Evolutionary conservation across 2,113 vertebrate genomes (phyloP), one percentile per base, ranked within the genome.

Genomic region (Neogobius melanostomus): DNA sequence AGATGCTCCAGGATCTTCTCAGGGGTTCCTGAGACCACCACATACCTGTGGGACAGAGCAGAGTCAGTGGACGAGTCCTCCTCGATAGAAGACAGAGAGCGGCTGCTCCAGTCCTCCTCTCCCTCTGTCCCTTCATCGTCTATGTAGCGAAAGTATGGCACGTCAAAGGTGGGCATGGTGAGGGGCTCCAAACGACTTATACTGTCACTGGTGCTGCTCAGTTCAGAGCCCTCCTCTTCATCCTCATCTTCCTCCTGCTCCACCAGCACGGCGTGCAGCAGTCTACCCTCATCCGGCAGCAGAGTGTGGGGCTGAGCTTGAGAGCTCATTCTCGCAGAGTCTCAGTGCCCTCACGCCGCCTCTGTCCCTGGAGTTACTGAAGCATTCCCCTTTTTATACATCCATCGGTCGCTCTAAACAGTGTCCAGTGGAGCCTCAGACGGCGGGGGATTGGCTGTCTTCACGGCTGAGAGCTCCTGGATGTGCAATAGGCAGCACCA

Each of bases 91-190:
- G 96, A 97, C 16, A 97, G 93, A 65, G 97, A 97, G 87, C 94
- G 96, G 83, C 95, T 96, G 86, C 95, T 95, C 76, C 96, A 95
- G 36, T 92, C 92, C 49, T 92, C 89, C 74, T 90, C 92, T 69
- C 88, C 91, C 71, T 91, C 93, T 0, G 87, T 87, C 53, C 95
- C 96, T 85, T 98, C 97, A 70, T 99, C 97, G 21, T 98, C 96
- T 78, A 98, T 98, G 91, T 98, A 99, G 89, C 97, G 96, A 91
- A 99, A 98, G 93, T 97, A 97, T 83, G 96, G 96, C 89, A 99
- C 97, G 81, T 98, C 96, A 83, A 99, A 99, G 43, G 97, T 97
- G 75, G 96, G 96, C 89, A 96, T 64, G 9, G 94, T 93, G 78
- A 91, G 84, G 75, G 87, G 91, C 69, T 93, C 92, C 66, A 89